These are phyloP conservation scores for Onthophagus sagittarius DNA, from an alignment of 2,888 invertebrate species.

Conservation along the genomic window DNA sequence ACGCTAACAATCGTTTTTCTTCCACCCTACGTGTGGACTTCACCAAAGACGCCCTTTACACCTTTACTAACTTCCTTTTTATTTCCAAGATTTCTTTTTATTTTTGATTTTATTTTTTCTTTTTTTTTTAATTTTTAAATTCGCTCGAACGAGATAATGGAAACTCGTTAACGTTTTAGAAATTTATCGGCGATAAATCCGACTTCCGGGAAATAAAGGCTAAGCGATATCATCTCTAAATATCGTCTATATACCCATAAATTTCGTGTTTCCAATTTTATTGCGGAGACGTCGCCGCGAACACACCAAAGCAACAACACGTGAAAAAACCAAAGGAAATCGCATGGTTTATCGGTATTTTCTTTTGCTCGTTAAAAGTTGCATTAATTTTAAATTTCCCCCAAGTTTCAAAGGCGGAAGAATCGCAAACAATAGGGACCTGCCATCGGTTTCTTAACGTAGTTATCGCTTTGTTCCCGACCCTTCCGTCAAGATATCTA, in stretches of 20 bases:
- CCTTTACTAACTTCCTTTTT: background rate
- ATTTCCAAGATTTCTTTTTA: no score
- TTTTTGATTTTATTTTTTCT: no score
- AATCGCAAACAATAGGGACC: background rate
- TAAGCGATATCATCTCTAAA: constrained; percentile 2
- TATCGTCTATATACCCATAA: background rate
- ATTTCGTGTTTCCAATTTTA: background rate
- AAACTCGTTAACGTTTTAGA: background rate
- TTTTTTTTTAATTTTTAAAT: background rate
- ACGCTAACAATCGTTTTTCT: background rate
- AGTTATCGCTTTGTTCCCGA: background rate
- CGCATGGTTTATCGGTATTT: background rate
- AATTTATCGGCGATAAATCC: constrained; percentile 4
- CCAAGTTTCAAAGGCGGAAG: background rate
- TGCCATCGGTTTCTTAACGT: background rate
- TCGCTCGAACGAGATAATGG: background rate
- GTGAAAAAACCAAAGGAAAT: background rate
- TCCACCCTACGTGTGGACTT: background rate
- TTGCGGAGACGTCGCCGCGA: background rate
- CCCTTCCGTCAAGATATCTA: background rate
- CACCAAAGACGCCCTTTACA: background rate
- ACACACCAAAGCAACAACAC: no score
- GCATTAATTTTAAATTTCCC: background rate
- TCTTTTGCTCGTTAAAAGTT: background rate
- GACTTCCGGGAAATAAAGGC: background rate